Base-by-base conservation (phyloP, 2,888 invertebrate genomes). In the Melinopterus prodromus region DNA sequence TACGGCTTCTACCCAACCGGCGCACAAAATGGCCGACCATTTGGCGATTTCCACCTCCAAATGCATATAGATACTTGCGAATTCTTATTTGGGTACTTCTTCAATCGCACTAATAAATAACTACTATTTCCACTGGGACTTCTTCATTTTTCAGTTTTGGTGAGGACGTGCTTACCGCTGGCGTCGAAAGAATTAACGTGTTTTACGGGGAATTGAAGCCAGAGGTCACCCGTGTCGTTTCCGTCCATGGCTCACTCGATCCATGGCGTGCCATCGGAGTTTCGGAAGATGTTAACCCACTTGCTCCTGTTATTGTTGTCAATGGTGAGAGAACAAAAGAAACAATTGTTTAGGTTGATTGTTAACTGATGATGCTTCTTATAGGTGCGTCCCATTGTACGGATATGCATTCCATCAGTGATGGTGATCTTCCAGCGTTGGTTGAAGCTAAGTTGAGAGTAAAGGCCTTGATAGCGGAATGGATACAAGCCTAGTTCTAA, bases 191-290 rank as follows among this genome's bases (percentile, higher is more conserved):
- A 0, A 81, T 81, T 1, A 82, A 82, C 53, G 16, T 74, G 7
- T 76, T 81, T 6, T 82, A 82, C 69, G 82, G 81, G 0, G 77
- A 77, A n/a, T 71, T 81, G 35, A 69, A 77, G 14, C 81, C 81
- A 6, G 76, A 80, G 71, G 76, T 82, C 12, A 80, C 79, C 12
- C 78, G 80, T 35, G 76, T 81, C 6, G 81, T 82, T 71, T 81
- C 78, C 1, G 82, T 82, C 69, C 78, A 82, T 75, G 82, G 82
- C 4, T 90, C 91, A 69, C 85, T 92, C 76, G 93, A 93, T 86
- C 93, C 93, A 1, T 93, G 92, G 91, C 91, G 91, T 83, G 88
- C 88, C 38, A 86, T 93, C 2, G 90, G 92, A 6, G 86, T 92
- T 26, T 85, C 91, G 14, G 87, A 90, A 83, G 90, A 91, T 84